phyloP scores from a whole-genome alignment of 2,113 vertebrate species.

The rabbit (Oryctolagus cuniculus) region DNA sequence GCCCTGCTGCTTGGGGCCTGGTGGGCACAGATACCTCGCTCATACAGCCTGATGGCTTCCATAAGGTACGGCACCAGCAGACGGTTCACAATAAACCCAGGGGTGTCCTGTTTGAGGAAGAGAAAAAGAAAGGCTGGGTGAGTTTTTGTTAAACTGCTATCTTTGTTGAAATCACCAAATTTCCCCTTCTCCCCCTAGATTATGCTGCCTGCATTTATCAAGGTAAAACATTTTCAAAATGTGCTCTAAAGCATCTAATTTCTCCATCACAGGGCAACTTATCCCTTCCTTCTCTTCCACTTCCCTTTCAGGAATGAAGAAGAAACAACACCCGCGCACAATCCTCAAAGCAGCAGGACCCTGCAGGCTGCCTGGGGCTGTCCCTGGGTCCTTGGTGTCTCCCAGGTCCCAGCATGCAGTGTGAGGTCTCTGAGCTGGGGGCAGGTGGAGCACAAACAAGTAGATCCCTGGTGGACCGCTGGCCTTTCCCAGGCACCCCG shows the following conservation, averaged over 20 bases:
- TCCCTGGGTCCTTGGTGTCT: neutral
- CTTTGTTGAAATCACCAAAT: neutral
- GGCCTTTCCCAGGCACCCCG: neutral
- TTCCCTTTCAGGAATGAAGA: neutral
- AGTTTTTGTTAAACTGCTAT: neutral
- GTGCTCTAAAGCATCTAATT: neutral
- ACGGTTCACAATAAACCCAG: slow-evolving; percentile 97
- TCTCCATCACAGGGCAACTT: neutral
- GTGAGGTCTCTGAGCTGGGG: fast-evolving
- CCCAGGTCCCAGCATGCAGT: fast-evolving
- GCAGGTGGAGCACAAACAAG: fast-evolving
- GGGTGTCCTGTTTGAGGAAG: slow-evolving; percentile 91
- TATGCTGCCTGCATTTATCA: neutral
- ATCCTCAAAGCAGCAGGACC: neutral
- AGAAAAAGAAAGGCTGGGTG: neutral
- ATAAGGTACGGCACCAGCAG: slow-evolving; percentile 96
- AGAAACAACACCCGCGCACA: neutral
- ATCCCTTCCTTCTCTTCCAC: neutral
- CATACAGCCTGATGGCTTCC: slow-evolving; percentile 94
- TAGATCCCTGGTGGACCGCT: fast-evolving
- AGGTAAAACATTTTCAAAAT: neutral
- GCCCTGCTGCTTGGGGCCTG: neutral
- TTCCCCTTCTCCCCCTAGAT: neutral
- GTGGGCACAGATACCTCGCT: slow-evolving; percentile 91
- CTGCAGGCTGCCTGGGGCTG: too few species aligned